Conservation (phyloP, 1,140 invertebrate genomes). For the Eulimnadia texana region DNA sequence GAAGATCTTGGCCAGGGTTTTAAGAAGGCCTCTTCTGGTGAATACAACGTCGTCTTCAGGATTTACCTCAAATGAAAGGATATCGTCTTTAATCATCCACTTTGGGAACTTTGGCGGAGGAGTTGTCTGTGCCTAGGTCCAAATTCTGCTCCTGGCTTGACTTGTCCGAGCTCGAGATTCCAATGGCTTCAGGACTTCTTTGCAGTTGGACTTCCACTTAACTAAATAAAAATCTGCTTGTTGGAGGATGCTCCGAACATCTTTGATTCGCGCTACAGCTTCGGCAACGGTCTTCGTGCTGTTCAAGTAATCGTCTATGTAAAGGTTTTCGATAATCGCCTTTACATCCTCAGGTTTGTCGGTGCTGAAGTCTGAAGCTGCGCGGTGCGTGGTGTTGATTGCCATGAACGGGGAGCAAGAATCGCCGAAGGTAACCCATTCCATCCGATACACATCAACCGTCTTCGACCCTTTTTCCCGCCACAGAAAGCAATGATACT, state of each 20-base stretch:
- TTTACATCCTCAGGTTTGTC: not conserved
- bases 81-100: too few relatives aligned
- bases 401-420: constrained; percentile 17
- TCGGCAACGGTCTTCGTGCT: not conserved
- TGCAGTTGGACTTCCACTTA: not conserved
- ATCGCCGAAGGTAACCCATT: constrained; percentile 15
- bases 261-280: not conserved
- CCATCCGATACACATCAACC: not conserved
- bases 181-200: not conserved
- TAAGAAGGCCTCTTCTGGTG: constrained; percentile 16
- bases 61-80: constrained; percentile 1
- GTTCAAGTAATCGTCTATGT: constrained; percentile 19
- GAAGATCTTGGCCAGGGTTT: constrained; percentile 17
- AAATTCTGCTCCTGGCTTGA: not conserved
- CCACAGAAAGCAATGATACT: constrained; percentile 10
- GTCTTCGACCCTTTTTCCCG: not conserved
- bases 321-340: constrained; percentile 13
- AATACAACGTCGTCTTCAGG: not conserved
- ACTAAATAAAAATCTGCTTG: constrained; percentile 4
- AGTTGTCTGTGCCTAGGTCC: not conserved
- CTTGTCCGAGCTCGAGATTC: not conserved
- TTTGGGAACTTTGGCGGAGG: too few relatives aligned
- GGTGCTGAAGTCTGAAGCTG: not conserved
- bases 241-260: not conserved
- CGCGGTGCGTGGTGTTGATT: not conserved